A percentile compares a stretch with the other conserved stretches of the same genome.
These are phyloP conservation scores for Lutra lutra DNA, from an alignment of 2,797 vertebrate species.

Conservation along the genomic window DNA sequence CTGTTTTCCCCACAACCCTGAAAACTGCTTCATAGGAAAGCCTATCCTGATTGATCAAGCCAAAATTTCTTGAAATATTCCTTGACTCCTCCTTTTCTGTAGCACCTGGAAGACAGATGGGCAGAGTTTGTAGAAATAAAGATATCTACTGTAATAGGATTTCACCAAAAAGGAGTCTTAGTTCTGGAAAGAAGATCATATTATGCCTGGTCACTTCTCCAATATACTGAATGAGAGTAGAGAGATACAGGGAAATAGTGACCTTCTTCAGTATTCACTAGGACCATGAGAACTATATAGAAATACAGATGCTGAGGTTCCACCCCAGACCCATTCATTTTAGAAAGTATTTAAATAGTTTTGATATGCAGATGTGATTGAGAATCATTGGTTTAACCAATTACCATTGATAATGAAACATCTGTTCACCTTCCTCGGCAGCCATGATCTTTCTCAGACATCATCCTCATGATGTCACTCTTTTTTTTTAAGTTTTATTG, in stretches of 20 bases:
- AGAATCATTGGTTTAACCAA: background rate
- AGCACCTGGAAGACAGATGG: background rate
- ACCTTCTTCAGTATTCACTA: background rate
- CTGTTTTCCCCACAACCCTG: background rate
- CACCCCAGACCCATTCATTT: background rate
- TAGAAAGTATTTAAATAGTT: background rate
- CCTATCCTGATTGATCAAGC: background rate
- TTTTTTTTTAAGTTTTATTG: background rate
- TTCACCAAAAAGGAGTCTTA: background rate
- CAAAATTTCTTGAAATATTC: background rate
- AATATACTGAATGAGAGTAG: background rate
- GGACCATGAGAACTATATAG: background rate
- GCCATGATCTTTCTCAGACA: background rate
- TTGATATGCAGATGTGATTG: background rate
- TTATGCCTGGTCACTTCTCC: background rate
- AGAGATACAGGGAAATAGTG: background rate
- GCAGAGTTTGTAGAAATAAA: background rate
- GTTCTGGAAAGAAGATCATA: background rate
- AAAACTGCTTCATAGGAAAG: background rate
- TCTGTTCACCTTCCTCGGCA: background rate
- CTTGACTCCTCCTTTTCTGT: background rate
- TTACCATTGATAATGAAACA: background rate
- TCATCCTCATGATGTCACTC: background rate
- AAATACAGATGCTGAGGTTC: background rate
- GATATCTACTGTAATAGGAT: background rate